A percentile compares a stretch with the other conserved stretches of the same genome.
Conservation (phyloP, 2,113 vertebrate species). For the Microcebus tavaratra region DNA sequence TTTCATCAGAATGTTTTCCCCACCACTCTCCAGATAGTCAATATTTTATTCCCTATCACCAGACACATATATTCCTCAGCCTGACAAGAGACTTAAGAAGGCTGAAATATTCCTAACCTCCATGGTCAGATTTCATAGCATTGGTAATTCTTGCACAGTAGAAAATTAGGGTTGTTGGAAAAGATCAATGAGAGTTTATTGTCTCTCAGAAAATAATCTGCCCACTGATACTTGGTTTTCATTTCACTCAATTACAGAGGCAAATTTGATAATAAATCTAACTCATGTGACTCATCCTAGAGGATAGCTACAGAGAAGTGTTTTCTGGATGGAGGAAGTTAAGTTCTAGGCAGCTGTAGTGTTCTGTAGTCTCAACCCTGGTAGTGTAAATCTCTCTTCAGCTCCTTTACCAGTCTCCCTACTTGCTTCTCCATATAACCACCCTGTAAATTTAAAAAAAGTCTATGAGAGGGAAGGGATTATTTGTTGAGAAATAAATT, state of each 20-base stretch:
- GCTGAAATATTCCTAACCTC: neutral
- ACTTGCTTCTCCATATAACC: neutral
- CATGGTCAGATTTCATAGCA: conserved; percentile 12
- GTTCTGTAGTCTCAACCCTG: neutral
- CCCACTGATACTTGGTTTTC: neutral
- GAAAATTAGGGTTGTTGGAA: neutral
- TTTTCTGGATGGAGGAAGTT: neutral
- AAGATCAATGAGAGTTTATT: neutral
- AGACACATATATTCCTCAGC: neutral
- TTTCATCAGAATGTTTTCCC: neutral
- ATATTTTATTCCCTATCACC: neutral
- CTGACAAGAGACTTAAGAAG: neutral
- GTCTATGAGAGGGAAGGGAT: neutral
- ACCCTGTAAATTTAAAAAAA: neutral
- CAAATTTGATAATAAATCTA: neutral
- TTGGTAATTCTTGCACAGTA: neutral
- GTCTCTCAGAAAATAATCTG: conserved; percentile 17
- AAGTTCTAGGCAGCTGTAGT: neutral
- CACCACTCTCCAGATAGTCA: neutral
- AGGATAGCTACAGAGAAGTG: neutral
- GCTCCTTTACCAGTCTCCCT: neutral
- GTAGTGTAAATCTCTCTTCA: neutral
- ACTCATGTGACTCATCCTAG: neutral
- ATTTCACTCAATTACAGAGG: neutral
- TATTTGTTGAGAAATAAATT: neutral